Evolutionary conservation across 1,140 invertebrate genomes (phyloP).

Genomic region (Gerris buenoi): DNA sequence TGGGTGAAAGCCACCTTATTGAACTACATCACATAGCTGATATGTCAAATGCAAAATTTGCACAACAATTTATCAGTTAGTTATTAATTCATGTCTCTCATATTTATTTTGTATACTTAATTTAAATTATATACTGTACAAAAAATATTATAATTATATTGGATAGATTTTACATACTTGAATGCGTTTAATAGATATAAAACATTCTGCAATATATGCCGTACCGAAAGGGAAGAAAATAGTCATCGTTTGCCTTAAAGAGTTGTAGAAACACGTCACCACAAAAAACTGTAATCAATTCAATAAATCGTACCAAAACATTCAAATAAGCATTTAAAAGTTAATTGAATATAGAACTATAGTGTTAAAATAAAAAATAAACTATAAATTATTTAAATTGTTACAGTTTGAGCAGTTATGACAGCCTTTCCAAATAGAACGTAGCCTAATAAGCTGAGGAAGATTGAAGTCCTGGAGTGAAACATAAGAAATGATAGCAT

Average conservation of each 20-base stretch:
- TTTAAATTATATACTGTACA: not conserved
- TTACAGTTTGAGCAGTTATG: slow-evolving; percentile 56
- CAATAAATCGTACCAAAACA: too few relatives aligned
- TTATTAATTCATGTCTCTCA: too few relatives aligned
- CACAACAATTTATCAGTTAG: too few relatives aligned
- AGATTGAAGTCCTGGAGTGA: slow-evolving; percentile 57
- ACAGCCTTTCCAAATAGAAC: slow-evolving; percentile 44
- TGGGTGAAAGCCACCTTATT: too few relatives aligned
- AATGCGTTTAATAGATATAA: slow-evolving; percentile 50
- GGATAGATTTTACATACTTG: slow-evolving; percentile 13
- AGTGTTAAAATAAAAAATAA: too few relatives aligned
- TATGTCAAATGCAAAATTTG: too few relatives aligned
- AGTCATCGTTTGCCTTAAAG: slow-evolving; percentile 52
- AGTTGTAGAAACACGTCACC: slow-evolving; percentile 54
- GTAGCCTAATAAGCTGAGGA: slow-evolving; percentile 57
- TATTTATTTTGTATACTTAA: not conserved
- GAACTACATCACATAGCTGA: too few relatives aligned
- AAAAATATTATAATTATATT: not conserved
- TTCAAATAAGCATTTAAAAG: too few relatives aligned
- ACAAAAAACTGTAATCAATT: slow-evolving; percentile 48
- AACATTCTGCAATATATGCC: slow-evolving; percentile 37
- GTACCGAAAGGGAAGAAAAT: slow-evolving; percentile 55
- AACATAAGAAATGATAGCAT: slow-evolving; percentile 59
- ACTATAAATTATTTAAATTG: too few relatives aligned
- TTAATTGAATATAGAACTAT: too few relatives aligned